Conservation (phyloP, 2,797 vertebrate genomes). For the Myripristis jacobus region DNA sequence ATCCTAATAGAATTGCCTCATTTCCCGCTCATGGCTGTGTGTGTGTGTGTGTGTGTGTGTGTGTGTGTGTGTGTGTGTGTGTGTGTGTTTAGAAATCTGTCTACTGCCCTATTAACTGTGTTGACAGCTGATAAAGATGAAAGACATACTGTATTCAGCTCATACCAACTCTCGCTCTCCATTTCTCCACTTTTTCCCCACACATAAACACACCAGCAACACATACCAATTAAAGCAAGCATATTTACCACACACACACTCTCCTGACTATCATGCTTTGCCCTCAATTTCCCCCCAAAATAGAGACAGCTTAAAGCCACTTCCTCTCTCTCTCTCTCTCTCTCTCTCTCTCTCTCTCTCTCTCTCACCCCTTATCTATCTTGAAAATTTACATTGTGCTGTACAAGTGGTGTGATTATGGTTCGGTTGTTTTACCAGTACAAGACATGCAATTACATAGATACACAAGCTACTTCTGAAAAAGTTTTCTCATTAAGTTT, state of each 20-base stretch:
- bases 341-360: not conserved
- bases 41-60: conserved; percentile 7
- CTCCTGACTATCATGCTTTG: not conserved
- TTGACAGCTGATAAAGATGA: conserved; percentile 62
- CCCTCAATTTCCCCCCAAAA: conserved; percentile 10
- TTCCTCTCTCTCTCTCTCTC: not conserved
- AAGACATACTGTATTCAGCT: conserved; percentile 38
- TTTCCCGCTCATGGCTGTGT: conserved; percentile 29
- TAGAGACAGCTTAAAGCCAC: not conserved
- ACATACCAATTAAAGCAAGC: conserved; percentile 16
- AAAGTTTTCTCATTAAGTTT: conserved; percentile 31
- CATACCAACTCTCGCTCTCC: conserved; percentile 22
- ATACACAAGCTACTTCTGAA: not conserved
- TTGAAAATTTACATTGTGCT: not conserved
- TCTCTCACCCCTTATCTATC: not conserved
- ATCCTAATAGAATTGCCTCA: conserved; percentile 46
- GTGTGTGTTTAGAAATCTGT: conserved; percentile 25
- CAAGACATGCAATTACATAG: not conserved
- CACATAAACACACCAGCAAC: conserved; percentile 21
- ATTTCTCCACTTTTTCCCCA: not conserved
- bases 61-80: conserved; percentile 6
- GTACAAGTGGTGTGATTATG: not conserved
- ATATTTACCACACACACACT: not conserved
- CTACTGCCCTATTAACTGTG: conserved; percentile 50
- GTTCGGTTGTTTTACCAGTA: not conserved